A percentile compares a stretch with the other conserved stretches of the same genome.
Conservation (phyloP, 2,888 invertebrate genomes). For the Agrotis puta region DNA sequence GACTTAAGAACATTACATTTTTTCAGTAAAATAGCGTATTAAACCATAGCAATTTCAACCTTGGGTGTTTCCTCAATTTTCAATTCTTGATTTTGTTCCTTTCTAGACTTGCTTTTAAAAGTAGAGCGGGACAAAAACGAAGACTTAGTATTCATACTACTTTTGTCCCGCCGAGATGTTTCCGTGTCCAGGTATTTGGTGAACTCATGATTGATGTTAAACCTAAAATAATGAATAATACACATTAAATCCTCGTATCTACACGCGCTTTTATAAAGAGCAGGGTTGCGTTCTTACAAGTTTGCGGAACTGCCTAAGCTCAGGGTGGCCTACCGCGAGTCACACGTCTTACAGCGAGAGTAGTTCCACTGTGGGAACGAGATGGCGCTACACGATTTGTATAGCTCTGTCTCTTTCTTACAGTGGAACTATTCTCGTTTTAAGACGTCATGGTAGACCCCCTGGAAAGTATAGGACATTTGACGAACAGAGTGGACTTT, state of each 20-base stretch:
- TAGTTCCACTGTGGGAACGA: too few relatives aligned
- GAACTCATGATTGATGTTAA: constrained; percentile 9
- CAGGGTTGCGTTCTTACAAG: too few relatives aligned
- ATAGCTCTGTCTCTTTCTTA: too few relatives aligned
- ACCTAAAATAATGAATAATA: constrained; percentile 22
- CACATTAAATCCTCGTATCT: neutral
- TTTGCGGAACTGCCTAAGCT: too few relatives aligned
- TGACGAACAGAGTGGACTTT: too few relatives aligned
- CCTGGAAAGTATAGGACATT: too few relatives aligned
- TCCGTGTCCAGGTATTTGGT: neutral
- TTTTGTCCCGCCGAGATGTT: neutral
- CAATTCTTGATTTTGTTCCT: neutral
- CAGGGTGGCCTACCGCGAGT: too few relatives aligned
- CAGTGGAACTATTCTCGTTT: too few relatives aligned
- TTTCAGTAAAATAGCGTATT: neutral
- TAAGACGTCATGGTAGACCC: too few relatives aligned
- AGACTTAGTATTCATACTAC: neutral
- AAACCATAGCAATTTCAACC: neutral
- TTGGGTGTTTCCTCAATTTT: neutral
- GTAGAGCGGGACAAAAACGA: neutral
- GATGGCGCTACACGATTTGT: too few relatives aligned
- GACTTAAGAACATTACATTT: too few relatives aligned
- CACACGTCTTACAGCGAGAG: too few relatives aligned
- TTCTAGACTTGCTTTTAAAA: neutral
- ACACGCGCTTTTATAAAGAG: neutral